Evolutionary conservation across 2,113 vertebrate species (phyloP), one percentile per base, ranked within the genome.

Genomic region (Lathamus discolor): DNA sequence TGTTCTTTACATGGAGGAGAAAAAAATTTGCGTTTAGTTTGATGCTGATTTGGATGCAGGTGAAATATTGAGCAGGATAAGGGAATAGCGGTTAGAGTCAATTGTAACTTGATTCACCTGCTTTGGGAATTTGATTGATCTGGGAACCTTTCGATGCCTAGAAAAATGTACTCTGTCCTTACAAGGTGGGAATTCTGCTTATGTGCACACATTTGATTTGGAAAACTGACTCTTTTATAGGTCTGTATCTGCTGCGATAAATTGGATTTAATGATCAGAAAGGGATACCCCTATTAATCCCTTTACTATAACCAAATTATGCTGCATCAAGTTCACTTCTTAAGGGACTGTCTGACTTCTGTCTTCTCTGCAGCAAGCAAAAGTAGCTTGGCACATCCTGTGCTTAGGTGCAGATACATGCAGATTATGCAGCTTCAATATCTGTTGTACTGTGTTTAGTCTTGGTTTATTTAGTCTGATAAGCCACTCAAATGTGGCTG

Each of bases 261-360:
- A 88, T 43, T 59, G 5, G 48, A 70, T 73, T 88, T 76, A 88
- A 88, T 85, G 54, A 77, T 92, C 59, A 77, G 25, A 33, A 43
- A 18, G 28, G 35, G 3, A 2, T 94, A 33, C 43, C 57, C 62
- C 67, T 43, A 84, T 91, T 63, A 93, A 88, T 95, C 39, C 41
- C 76, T 95, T 88, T 92, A 23, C 49, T 84, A 14, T 83, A 93
- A 86, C 46, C 57, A 66, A 94, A 82, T 93, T 77, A 78, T 64
- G 25, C 20, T 73, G 72, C 37, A 43, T 86, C 67, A 79, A 51
- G 70, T 83, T 88, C 79, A 75, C 44, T 91, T 89, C 57, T 91
- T 87, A 37, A 64, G 67, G 52, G 54, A 48, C 52, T 82, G 8
- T 69, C 84, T 93, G 44, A 48, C 22, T 77, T 55, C 29, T 19